Base-by-base conservation (phyloP, 2,888 invertebrate species). In the Ctenicera cuprea region DNA sequence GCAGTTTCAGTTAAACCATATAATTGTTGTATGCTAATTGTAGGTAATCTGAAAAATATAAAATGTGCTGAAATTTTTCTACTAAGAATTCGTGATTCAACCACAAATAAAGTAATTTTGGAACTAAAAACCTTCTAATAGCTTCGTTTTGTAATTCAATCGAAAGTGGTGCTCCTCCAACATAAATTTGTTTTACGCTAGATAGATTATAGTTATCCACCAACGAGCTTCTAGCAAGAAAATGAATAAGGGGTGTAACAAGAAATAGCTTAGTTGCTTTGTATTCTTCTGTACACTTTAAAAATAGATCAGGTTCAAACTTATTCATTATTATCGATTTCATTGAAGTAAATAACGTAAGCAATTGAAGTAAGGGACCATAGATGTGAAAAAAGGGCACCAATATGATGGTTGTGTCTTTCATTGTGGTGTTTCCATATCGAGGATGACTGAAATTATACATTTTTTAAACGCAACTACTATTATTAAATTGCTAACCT, bases 181-280 rank as follows among this genome's bases (percentile, higher is more conserved):
- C 92, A 84, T 92, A 89, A 59, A 95, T 88, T 26, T 89, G 88
- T 78, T 90, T 88, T 0, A 96, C 83, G 4, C 91, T 91, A 0
- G 91, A 90, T 67, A 96, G 86, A 85, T 96, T 92, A 82, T 92
- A 95, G 75, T 92, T 90, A 12, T 90, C 87, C 5, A 95, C 93
- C 43, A 93, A 86, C 0, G 95, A 94, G 83, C 93, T 91, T 85
- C 95, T 95, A 0, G 94, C 93, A 71, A 96, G 85, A 84, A 95
- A 95, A 22, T 94, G 90, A 83, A 94, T 90, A 41, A 96, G 87
- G 0, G 95, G 94, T 0, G 96, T 96, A 4, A 95, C 96, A 77
- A 94, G 85, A n/a, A 91, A 90, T 1, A 91, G 88, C 85, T 90
- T 88, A 74, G 91, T 90, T 4, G 93, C 89, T 88, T 90, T 91